These are phyloP conservation scores for Muntiacus muntjak DNA, from an alignment of 2,113 vertebrate species.

Conservation along the genomic window DNA sequence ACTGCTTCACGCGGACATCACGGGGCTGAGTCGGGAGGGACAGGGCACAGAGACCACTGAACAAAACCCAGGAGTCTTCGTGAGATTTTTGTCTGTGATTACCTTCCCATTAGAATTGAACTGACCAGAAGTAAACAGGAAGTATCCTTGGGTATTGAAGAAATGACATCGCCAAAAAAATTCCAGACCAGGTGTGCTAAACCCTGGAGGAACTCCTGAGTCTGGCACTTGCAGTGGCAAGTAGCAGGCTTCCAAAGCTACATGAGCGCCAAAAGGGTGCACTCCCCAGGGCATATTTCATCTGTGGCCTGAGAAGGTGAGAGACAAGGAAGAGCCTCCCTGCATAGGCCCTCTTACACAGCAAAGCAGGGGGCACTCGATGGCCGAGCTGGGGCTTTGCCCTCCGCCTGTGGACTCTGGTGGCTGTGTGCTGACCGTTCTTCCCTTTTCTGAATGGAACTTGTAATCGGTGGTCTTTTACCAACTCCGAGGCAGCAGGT, in stretches of 20 bases:
- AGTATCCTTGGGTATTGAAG: neutral
- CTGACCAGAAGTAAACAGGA: neutral
- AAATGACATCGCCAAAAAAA: neutral
- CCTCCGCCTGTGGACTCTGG: neutral
- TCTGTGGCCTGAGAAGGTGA: neutral
- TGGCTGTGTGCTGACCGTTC: neutral
- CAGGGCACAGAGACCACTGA: neutral
- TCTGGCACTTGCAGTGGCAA: neutral
- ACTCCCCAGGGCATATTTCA: too few species aligned
- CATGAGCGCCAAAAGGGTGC: too few species aligned
- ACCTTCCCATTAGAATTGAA: neutral
- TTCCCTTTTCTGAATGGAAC: neutral
- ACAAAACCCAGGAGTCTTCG: neutral
- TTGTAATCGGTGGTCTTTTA: neutral
- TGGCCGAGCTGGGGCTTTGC: too few species aligned
- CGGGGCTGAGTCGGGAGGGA: rapidly evolving
- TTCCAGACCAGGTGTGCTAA: neutral
- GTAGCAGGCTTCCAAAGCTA: neutral
- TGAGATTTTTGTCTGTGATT: neutral
- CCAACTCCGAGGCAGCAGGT: neutral
- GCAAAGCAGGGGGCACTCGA: neutral
- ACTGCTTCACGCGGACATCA: neutral
- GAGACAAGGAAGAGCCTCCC: neutral
- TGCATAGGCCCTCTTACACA: too few species aligned
- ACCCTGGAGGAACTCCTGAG: neutral